Evolutionary conservation across 2,797 vertebrate genomes (phyloP).

Genomic region (Psittacula derbiana): DNA sequence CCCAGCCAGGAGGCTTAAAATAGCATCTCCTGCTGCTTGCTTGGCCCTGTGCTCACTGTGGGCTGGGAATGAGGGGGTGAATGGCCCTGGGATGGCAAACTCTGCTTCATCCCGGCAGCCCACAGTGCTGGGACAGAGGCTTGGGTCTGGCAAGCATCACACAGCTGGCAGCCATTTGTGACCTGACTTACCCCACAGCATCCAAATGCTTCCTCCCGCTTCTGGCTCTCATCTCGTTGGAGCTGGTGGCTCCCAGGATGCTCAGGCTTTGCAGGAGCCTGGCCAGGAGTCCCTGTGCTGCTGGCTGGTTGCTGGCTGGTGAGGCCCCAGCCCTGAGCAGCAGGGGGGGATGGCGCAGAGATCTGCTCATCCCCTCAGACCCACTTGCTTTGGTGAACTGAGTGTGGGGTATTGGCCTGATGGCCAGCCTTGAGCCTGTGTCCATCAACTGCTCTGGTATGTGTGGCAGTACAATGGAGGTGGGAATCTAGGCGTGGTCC

Average conservation of each 20-base stretch:
- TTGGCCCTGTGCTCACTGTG: rapidly evolving
- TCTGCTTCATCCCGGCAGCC: rapidly evolving
- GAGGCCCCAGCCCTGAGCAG: too few relatives aligned
- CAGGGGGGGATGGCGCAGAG: background rate
- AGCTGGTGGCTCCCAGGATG: background rate
- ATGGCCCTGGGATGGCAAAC: too few relatives aligned
- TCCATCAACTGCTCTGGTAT: background rate
- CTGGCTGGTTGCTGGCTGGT: background rate
- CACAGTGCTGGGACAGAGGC: background rate
- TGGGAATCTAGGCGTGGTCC: background rate
- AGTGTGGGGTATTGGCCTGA: background rate
- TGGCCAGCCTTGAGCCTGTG: background rate
- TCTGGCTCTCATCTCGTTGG: background rate
- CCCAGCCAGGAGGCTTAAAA: background rate
- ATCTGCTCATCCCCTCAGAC: background rate
- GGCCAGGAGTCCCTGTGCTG: background rate
- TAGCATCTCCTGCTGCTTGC: background rate
- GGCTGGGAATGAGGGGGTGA: background rate
- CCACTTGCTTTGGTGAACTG: background rate
- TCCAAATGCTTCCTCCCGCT: background rate
- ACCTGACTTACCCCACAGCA: background rate
- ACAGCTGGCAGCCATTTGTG: background rate
- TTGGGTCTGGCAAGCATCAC: rapidly evolving
- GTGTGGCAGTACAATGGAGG: background rate
- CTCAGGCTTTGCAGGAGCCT: background rate